Conservation (phyloP, 2,888 invertebrate genomes). For the Philhelius pedissequus region DNA sequence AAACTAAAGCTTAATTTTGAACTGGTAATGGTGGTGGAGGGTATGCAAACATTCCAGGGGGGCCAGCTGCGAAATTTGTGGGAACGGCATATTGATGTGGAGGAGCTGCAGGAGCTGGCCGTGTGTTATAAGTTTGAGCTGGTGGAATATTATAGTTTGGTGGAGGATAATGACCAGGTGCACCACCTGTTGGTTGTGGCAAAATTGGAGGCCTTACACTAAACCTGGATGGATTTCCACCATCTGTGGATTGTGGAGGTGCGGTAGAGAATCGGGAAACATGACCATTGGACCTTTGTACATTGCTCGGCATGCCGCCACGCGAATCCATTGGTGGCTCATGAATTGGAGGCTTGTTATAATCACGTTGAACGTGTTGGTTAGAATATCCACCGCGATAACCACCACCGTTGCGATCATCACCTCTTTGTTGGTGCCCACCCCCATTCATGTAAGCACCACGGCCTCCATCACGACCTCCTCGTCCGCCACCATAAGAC, state of each 20-base stretch:
- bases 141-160: constrained; percentile 54
- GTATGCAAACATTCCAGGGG: constrained; percentile 75
- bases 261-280: constrained; percentile 71
- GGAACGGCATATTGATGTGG: constrained; percentile 76
- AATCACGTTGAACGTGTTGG: constrained; percentile 72
- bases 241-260: constrained; percentile 40
- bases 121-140: constrained; percentile 35
- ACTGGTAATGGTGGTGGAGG: constrained; percentile 78
- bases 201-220: constrained; percentile 63
- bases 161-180: constrained; percentile 61
- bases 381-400: constrained; percentile 71
- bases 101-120: constrained; percentile 62
- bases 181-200: constrained; percentile 51
- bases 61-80: constrained; percentile 70
- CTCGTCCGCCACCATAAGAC: constrained; percentile 57
- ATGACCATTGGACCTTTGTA: constrained; percentile 72
- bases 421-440: constrained; percentile 57
- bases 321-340: constrained; percentile 47
- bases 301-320: constrained; percentile 11
- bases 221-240: constrained; percentile 49
- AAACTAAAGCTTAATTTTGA: constrained; percentile 74
- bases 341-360: constrained; percentile 39
- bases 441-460: constrained; percentile 49
- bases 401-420: constrained; percentile 72
- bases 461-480: constrained; percentile 48